Percentiles rank a stretch among this genome's conserved stretches.
phyloP scores from a whole-genome alignment of 2,113 vertebrate species.

The Cyphomyrus plagiostoma region DNA sequence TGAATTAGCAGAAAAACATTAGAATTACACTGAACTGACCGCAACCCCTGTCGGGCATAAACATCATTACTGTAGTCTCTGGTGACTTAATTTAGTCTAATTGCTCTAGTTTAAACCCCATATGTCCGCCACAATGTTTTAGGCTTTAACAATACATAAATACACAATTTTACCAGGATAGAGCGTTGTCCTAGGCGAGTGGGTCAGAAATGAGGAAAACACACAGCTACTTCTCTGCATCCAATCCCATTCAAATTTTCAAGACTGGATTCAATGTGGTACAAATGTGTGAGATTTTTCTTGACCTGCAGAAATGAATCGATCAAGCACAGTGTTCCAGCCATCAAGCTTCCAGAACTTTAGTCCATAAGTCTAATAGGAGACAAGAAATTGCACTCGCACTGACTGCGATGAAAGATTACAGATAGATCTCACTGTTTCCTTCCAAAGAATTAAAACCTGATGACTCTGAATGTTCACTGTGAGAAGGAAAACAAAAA shows the following conservation, averaged over 20 bases:
- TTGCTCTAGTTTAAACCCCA: not conserved
- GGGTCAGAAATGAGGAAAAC: not conserved
- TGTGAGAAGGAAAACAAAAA: slow-evolving; percentile 33
- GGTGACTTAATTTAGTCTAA: slow-evolving; percentile 11
- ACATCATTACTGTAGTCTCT: not conserved
- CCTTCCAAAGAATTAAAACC: slow-evolving; percentile 35
- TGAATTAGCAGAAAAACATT: not conserved
- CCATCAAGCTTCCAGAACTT: not conserved
- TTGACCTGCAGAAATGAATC: not conserved
- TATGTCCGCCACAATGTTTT: not conserved
- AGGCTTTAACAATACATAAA: slow-evolving; percentile 3
- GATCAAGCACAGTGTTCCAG: not conserved
- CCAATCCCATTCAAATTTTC: too few species aligned
- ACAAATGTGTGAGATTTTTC: not conserved
- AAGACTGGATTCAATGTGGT: not conserved
- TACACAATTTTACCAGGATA: not conserved
- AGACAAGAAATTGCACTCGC: not conserved
- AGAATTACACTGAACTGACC: not conserved
- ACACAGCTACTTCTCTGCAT: not conserved
- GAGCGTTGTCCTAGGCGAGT: not conserved
- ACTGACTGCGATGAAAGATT: not conserved
- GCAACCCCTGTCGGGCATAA: not conserved
- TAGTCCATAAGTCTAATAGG: not conserved
- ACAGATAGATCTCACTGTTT: not conserved
- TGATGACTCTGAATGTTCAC: slow-evolving; percentile 52